These are phyloP conservation scores for Argentina silus DNA, from an alignment of 2,797 vertebrate genomes.

Conservation along the genomic window DNA sequence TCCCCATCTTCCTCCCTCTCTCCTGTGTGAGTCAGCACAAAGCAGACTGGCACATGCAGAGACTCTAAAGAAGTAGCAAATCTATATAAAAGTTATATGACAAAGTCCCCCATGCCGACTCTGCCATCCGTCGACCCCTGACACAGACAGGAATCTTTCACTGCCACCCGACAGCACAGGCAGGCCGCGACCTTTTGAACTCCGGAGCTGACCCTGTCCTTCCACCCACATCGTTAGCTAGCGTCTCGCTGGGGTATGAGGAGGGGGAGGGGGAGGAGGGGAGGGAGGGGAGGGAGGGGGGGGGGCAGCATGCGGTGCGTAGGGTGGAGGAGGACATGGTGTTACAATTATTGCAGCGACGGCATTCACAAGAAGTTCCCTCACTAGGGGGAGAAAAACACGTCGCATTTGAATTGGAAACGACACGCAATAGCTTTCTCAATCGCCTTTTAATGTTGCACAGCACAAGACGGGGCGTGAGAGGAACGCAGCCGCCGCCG, in stretches of 20 bases:
- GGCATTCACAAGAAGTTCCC: background rate
- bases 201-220: conserved; percentile 13
- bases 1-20: no score
- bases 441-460: no score
- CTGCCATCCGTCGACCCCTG: conserved; percentile 30
- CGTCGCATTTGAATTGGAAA: no score
- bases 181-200: conserved; percentile 43
- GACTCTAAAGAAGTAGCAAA: no score
- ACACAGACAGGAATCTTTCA: conserved; percentile 58
- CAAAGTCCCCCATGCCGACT: background rate
- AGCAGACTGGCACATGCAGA: no score
- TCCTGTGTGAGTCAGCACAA: no score
- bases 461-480: no score
- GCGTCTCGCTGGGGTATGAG: conserved; percentile 39
- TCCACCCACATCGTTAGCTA: conserved; percentile 51
- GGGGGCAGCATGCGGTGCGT: background rate
- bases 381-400: no score
- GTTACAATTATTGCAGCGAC: background rate
- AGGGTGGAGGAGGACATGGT: background rate
- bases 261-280: background rate
- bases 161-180: conserved; percentile 24
- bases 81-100: background rate
- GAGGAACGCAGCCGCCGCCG: no score
- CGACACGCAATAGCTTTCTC: no score
- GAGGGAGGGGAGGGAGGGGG: no score